Base-by-base conservation (phyloP, 2,113 vertebrate genomes). In the Genyomyrus donnyi region DNA sequence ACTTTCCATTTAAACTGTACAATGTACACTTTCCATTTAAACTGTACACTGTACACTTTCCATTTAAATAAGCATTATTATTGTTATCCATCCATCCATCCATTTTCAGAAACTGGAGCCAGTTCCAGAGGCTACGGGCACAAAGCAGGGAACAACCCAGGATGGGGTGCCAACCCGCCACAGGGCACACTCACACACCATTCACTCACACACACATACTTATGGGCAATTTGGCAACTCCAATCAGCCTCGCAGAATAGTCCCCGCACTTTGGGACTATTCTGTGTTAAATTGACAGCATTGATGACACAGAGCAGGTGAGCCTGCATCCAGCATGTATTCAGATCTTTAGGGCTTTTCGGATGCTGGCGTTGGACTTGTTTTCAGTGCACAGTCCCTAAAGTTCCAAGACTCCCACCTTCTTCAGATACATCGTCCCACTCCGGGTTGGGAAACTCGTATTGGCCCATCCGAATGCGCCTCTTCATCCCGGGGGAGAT, bases 401-500 rank as follows among this genome's bases (percentile, higher is more conserved):
- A n/a, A 58, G 21, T 39, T 77, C 35, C 70, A n/a, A 88, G 53
- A 17, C 6, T 42, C 94, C 90, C 93, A 99, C 98, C 98, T 95
- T 99, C 97, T 49, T 98, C 97, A 15, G 98, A 99, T 17, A 99
- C 98, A 0, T 99, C 98, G 0, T 97, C 95, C 98, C 98, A 99
- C 92, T 99, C 98, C 2, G 98, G 98, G 77, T 96, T 97, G 48
- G 98, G 98, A 93, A 99, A 99, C 89, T 98, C 98, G 9, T 99
- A 99, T 35, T 99, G 98, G 87, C 98, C 98, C 97, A 99, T 97
- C 31, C 98, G 96, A 93, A 99, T 99, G 91, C 98, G 96, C 90
- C 95, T 97, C 95, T 99, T 99, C 98, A 99, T 99, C 2, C 98
- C 98, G 0, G 98, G 98, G 88, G 98, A 99, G 93, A 99, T 99